Base-by-base conservation (phyloP, 1,140 invertebrate species). In the Psix sp. region DNA sequence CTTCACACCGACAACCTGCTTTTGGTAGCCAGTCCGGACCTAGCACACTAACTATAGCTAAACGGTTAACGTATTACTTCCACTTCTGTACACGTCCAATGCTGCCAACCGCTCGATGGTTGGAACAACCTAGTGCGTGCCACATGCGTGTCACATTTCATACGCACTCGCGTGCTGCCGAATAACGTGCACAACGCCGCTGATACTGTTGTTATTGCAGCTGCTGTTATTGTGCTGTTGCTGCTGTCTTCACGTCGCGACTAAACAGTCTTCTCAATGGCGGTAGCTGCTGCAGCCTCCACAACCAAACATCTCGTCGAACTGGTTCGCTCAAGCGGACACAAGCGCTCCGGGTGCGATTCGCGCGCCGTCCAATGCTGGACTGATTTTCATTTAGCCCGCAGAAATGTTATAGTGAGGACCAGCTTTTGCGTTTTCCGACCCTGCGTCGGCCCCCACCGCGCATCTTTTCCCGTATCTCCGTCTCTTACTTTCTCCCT, bases 331-430 rank as follows among this genome's bases (percentile, higher is more conserved):
- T n/a, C n/a, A n/a, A n/a, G n/a, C n/a, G n/a, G n/a, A n/a, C n/a
- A n/a, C n/a, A n/a, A n/a, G n/a, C n/a, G n/a, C n/a, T n/a, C n/a
- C n/a, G n/a, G n/a, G n/a, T n/a, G n/a, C n/a, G n/a, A n/a, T n/a
- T n/a, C n/a, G 78, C 78, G 76, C 83, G 84, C 78, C 84, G 83
- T 83, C 77, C 81, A 84, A 83, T 81, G 81, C 82, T 84, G 82
- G 80, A 86, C 84, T 86, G 82, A 85, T 84, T 82, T 80, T 84
- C 84, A 81, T 84, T 82, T 82, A 74, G 79, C 80, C 63, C 80
- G 81, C 81, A 82, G 78, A 78, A 74, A 71, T 7, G 45, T 38
- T 57, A 24, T 24, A 24, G 59, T 43, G 75, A 66, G 56, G 56
- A 70, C 52, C 57, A 51, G 49, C 43, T 35, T 65, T 72, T 36